Percentiles rank a stretch among this genome's conserved stretches.
Conservation (phyloP, 2,888 invertebrate genomes). For the Heliconius charithonia region DNA sequence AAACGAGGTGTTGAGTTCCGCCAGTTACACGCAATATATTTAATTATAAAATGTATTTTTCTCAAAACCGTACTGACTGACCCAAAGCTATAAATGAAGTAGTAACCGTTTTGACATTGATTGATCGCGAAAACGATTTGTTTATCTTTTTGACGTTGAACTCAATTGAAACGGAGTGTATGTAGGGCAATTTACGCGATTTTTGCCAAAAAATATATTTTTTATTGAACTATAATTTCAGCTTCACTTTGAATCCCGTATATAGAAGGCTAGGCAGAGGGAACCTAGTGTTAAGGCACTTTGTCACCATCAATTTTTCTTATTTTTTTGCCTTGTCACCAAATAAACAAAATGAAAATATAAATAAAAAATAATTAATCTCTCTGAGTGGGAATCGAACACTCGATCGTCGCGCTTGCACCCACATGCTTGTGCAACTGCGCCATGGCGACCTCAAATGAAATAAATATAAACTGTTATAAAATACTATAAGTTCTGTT, state of each 20-base stretch:
- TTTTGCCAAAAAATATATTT: background rate
- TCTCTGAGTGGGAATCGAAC: no score
- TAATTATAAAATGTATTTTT: no score
- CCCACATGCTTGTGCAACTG: no score
- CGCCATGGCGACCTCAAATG: no score
- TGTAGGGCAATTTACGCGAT: background rate
- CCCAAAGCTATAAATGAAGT: constrained; percentile 1
- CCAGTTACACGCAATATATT: background rate
- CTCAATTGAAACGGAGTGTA: constrained; percentile 6
- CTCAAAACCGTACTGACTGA: background rate
- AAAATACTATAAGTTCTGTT: no score
- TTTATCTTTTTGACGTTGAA: constrained; percentile 13
- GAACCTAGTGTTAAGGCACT: background rate
- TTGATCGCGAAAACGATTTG: constrained; percentile 10
- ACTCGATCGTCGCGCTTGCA: no score
- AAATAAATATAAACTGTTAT: no score
- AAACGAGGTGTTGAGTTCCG: background rate
- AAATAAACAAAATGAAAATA: background rate
- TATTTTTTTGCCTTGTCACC: no score
- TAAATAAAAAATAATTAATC: background rate
- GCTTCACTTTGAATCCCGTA: background rate
- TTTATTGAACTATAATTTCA: background rate
- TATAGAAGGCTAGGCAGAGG: background rate
- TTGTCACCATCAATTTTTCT: background rate
- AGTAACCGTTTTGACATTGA: constrained; percentile 7